Conservation (phyloP, 1,140 invertebrate species). For the Drosophila erecta region DNA sequence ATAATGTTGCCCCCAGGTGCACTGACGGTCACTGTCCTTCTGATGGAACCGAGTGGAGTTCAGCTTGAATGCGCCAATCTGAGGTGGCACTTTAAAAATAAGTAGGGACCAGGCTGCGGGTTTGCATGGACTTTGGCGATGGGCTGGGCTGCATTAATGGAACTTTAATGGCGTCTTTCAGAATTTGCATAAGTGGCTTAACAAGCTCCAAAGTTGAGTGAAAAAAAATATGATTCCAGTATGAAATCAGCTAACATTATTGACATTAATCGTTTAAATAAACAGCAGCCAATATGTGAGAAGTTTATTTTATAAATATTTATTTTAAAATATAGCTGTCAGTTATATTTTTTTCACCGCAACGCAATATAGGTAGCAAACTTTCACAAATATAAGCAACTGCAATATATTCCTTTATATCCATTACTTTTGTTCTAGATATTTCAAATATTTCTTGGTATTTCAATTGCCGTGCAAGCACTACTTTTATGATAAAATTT, state of each 20-base stretch:
- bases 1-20: conserved; percentile 30
- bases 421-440: too few species aligned
- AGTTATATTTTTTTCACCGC: too few species aligned
- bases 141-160: conserved; percentile 16
- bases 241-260: too few species aligned
- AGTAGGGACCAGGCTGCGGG: neutral
- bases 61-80: conserved; percentile 33
- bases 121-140: conserved; percentile 4
- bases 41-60: conserved; percentile 3
- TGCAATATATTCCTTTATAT: too few species aligned
- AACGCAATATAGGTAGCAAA: too few species aligned
- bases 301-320: too few species aligned
- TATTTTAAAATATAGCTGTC: too few species aligned
- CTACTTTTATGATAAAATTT: neutral
- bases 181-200: neutral
- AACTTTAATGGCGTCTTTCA: conserved; percentile 26
- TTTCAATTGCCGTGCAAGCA: neutral
- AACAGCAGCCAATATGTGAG: too few species aligned
- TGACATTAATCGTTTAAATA: too few species aligned
- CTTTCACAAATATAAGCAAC: too few species aligned
- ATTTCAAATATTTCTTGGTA: too few species aligned
- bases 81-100: conserved; percentile 8
- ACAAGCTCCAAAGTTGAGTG: neutral
- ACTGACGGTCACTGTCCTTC: conserved; percentile 15
- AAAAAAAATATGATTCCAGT: neutral